Conservation (phyloP, 2,113 vertebrate genomes). For the Coptodon rendalli region DNA sequence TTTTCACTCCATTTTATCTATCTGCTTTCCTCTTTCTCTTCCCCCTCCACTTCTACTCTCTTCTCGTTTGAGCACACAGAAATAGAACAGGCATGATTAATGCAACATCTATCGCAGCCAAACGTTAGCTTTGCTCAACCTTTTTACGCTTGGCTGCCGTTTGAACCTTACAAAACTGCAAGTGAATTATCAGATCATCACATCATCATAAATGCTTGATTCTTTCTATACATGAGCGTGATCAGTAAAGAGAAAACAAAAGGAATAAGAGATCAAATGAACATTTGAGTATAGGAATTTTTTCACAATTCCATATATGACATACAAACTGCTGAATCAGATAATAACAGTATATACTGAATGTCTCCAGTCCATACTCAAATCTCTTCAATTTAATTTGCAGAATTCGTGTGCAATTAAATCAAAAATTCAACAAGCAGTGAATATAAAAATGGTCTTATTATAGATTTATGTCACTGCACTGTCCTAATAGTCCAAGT, state of each 20-base stretch:
- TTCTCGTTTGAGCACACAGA: slow-evolving; percentile 34
- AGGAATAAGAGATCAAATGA: background rate
- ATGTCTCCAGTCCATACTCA: background rate
- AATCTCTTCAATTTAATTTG: background rate
- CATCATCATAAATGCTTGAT: slow-evolving; percentile 12
- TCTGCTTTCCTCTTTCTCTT: background rate
- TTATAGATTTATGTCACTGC: background rate
- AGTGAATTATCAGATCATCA: background rate
- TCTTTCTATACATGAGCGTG: background rate
- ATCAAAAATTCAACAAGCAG: background rate
- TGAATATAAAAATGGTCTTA: background rate
- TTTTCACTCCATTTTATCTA: slow-evolving; percentile 49
- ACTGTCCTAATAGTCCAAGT: background rate
- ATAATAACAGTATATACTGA: background rate
- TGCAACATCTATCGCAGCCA: slow-evolving; percentile 45
- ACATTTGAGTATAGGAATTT: background rate
- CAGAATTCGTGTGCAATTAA: accelerated
- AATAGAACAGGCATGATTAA: slow-evolving; percentile 62
- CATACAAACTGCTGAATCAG: background rate
- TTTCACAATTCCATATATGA: accelerated
- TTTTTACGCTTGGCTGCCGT: slow-evolving; percentile 41
- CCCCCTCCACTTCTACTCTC: background rate
- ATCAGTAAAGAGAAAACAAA: background rate
- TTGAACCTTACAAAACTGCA: background rate
- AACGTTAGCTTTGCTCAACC: slow-evolving; percentile 50